Percentiles rank a stretch among this genome's conserved stretches.
Evolutionary conservation across 2,888 invertebrate genomes (phyloP).

Genomic region (Aspidiotus destructor): DNA sequence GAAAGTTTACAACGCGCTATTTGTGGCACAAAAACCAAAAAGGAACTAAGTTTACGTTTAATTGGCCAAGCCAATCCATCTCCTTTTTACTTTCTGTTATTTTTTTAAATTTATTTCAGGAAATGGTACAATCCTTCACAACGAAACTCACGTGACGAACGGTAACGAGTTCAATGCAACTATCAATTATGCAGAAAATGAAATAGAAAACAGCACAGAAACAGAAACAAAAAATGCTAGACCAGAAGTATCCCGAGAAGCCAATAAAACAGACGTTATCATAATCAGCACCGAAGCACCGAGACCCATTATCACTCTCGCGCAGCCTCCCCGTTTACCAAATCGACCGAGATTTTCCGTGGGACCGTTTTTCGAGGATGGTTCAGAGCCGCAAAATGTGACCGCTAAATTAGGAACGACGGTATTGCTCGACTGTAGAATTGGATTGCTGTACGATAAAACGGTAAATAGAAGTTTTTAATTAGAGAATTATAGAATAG

Average conservation of each 20-base stretch:
- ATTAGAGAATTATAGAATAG: not conserved
- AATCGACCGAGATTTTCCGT: slow-evolving; percentile 34
- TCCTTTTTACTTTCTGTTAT: not conserved
- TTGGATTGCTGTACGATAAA: slow-evolving; percentile 52
- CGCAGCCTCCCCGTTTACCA: slow-evolving; percentile 19
- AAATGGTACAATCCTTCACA: slow-evolving; percentile 25
- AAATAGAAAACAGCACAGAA: slow-evolving; percentile 25
- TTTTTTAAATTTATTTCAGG: slow-evolving; percentile 9
- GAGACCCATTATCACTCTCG: slow-evolving; percentile 21
- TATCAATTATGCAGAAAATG: slow-evolving; percentile 24
- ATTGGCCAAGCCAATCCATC: not conserved
- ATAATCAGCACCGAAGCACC: slow-evolving; percentile 16
- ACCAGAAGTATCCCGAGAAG: slow-evolving; percentile 1
- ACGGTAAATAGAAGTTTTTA: slow-evolving; percentile 44
- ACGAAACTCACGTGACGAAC: slow-evolving; percentile 8
- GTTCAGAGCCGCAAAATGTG: slow-evolving; percentile 48
- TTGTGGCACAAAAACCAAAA: no score
- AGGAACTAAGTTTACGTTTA: no score
- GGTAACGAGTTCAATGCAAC: slow-evolving; percentile 8
- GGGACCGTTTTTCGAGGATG: slow-evolving; percentile 53
- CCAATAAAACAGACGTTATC: not conserved
- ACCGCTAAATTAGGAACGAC: slow-evolving; percentile 52
- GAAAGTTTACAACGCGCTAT: no score
- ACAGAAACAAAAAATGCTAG: slow-evolving; percentile 13
- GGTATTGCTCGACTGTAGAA: slow-evolving; percentile 51